Percentiles rank a stretch among this genome's conserved stretches.
These are phyloP conservation scores for Dendronephthya gigantea DNA, from an alignment of 64 coral and sea anemone species.

Conservation along the genomic window DNA sequence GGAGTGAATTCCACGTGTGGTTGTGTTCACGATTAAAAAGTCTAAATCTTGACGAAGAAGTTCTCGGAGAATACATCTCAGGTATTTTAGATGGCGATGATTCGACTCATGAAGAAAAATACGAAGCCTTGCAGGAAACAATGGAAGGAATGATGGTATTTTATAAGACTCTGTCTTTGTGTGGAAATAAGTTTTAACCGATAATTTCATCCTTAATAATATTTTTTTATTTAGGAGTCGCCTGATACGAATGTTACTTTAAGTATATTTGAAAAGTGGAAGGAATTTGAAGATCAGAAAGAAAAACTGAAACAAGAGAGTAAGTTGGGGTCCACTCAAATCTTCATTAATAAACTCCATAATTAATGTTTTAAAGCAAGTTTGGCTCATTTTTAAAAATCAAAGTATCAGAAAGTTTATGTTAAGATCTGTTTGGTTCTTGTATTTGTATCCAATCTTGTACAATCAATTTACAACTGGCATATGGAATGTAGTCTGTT, in stretches of 20 bases:
- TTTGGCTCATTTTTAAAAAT: not conserved
- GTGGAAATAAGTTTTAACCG: too few species aligned
- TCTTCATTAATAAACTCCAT: too few species aligned
- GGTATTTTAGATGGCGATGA: slow-evolving; percentile 81
- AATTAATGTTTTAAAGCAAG: too few species aligned
- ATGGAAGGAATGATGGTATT: slow-evolving; percentile 78
- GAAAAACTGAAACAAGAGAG: not conserved
- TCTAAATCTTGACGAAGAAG: slow-evolving; percentile 76
- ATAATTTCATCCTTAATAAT: not conserved
- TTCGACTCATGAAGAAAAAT: slow-evolving; percentile 65
- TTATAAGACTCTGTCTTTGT: too few species aligned
- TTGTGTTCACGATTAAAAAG: slow-evolving; percentile 52
- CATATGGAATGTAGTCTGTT: not conserved
- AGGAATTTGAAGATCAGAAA: slow-evolving; percentile 4
- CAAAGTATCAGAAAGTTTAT: not conserved
- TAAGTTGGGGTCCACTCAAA: not conserved
- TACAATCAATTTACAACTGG: too few species aligned
- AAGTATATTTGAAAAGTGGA: not conserved
- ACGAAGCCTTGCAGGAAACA: slow-evolving; percentile 56
- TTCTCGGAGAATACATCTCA: slow-evolving; percentile 73
- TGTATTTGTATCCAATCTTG: too few species aligned
- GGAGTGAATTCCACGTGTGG: slow-evolving; percentile 27
- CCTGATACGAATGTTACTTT: not conserved
- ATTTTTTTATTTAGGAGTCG: not conserved
- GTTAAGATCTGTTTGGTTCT: too few species aligned